Evolutionary conservation across 1,140 invertebrate genomes (phyloP), one percentile per base, ranked within the genome.

Genomic region (Sitophilus oryzae): DNA sequence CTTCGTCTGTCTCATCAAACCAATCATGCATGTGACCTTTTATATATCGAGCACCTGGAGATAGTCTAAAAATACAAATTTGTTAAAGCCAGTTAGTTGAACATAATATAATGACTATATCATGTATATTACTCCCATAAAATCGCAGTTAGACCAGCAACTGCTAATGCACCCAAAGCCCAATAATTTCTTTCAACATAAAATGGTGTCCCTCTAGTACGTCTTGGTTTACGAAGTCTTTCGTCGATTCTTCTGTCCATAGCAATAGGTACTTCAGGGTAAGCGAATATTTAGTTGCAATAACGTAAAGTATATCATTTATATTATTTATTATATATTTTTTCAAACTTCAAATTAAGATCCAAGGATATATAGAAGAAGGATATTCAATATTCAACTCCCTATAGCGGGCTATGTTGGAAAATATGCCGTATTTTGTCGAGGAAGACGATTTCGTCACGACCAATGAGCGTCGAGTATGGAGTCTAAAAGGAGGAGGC

Each of bases 201-300:
- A 47, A 75, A 73, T 18, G 77, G 77, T 34, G 77, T 77, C 54
- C 77, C 77, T 66, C 69, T 72, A 53, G 76, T 60, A 68, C 72
- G 67, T 63, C 76, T 73, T 53, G 77, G 75, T 71, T 78, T 78
- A 63, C 75, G 52, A 21, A 66, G 47, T 58, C 51, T 66, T 48
- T 64, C 53, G 38, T 66, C 63, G 18, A 68, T 63, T 48, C 66
- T 66, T 64, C 61, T 64, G 56, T 69, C 59, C 55, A 57, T 57
- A 53, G 9, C 42, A 53, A 40, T 21, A 2, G n/a, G n/a, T n/a
- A n/a, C n/a, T n/a, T n/a, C n/a, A n/a, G n/a, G n/a, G n/a, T 9
- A 35, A 35, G n/a, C n/a, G 9, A 9, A 35, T 35, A 35, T 35
- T 35, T 35, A 9, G 9, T 35, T 35, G 34, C 34, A 35, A 35